phyloP scores from a whole-genome alignment of 2,888 invertebrate species.

The Norana najaformis region DNA sequence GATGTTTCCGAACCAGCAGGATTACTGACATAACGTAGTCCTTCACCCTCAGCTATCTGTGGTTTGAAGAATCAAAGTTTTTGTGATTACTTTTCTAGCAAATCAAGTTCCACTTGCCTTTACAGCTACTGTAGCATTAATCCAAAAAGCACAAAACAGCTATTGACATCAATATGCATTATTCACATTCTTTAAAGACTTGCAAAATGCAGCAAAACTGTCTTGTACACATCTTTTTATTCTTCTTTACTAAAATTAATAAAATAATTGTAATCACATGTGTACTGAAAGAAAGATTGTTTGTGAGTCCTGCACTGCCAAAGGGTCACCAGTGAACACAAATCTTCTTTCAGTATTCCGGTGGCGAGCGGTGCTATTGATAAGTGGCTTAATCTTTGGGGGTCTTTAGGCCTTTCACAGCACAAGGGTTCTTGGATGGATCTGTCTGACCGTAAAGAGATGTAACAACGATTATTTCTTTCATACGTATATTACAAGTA shows the following conservation, averaged over 20 bases:
- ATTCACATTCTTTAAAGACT: neutral
- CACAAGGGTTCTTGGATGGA: too few relatives aligned
- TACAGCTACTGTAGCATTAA: neutral
- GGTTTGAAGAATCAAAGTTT: neutral
- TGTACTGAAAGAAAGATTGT: too few relatives aligned
- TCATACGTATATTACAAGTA: too few relatives aligned
- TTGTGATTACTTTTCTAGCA: neutral
- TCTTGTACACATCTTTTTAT: neutral
- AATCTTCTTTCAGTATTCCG: too few relatives aligned
- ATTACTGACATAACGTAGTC: neutral
- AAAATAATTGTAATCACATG: neutral
- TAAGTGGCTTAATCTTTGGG: too few relatives aligned
- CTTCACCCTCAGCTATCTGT: slow-evolving; percentile 13
- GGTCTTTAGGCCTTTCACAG: too few relatives aligned
- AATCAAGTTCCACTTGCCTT: neutral
- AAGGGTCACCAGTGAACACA: too few relatives aligned
- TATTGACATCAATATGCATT: neutral
- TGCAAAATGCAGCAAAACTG: neutral
- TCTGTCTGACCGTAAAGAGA: too few relatives aligned
- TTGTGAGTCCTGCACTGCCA: too few relatives aligned
- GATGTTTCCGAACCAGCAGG: slow-evolving; percentile 7
- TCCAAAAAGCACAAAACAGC: neutral
- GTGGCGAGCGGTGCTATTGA: too few relatives aligned
- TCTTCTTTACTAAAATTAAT: neutral
- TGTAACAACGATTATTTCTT: too few relatives aligned